These are phyloP conservation scores for Paradisaea rubra DNA, from an alignment of 2,113 vertebrate genomes.

Conservation along the genomic window DNA sequence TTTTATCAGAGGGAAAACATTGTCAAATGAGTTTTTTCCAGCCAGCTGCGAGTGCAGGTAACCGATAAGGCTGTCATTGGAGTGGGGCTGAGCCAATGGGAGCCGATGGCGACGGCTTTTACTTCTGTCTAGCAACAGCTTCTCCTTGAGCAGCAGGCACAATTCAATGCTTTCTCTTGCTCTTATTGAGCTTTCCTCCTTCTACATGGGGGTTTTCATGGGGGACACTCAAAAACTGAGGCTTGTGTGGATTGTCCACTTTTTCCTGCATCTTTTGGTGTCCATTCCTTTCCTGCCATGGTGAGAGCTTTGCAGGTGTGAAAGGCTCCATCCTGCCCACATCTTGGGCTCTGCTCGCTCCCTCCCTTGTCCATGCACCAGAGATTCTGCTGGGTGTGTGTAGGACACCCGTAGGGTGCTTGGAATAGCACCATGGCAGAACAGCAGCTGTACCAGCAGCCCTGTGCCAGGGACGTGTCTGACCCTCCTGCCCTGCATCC, in stretches of 20 bases:
- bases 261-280: neutral
- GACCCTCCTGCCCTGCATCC: neutral
- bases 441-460: neutral
- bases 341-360: neutral
- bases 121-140: slow-evolving; percentile 64
- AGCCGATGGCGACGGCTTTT: neutral
- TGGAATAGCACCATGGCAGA: neutral
- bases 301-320: neutral
- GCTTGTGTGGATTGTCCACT: rapidly evolving
- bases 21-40: slow-evolving; percentile 49
- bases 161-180: neutral
- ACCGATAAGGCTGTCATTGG: slow-evolving; percentile 46
- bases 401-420: rapidly evolving
- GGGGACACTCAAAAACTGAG: neutral
- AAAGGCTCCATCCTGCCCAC: neutral
- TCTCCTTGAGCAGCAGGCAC: slow-evolving; percentile 9
- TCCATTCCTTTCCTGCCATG: neutral
- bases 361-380: neutral
- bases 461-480: neutral
- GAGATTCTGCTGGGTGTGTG: neutral
- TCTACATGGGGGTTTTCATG: neutral
- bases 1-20: slow-evolving; percentile 53
- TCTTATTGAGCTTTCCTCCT: neutral
- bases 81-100: slow-evolving; percentile 59
- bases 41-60: slow-evolving; percentile 56